Percentiles rank a stretch among this genome's conserved stretches.
These are phyloP conservation scores for Ctenoplectra terminalis DNA, from an alignment of 1,140 invertebrate genomes.

Conservation along the genomic window DNA sequence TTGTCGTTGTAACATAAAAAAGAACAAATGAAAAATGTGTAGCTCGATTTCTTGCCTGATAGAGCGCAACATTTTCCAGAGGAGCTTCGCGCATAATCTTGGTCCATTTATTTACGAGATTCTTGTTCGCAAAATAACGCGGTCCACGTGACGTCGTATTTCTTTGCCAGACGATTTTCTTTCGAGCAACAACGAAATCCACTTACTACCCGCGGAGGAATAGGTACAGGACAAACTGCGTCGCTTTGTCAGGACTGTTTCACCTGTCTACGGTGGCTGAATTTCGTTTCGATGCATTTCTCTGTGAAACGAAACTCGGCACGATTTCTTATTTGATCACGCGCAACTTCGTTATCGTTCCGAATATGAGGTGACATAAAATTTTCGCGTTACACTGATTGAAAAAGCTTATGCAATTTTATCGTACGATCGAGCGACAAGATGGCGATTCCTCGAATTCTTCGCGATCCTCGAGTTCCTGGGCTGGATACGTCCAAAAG, in stretches of 20 bases:
- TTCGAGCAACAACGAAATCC: constrained; percentile 33
- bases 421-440: background rate
- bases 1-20: too few species aligned
- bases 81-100: constrained; percentile 1
- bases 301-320: background rate
- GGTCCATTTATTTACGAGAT: background rate
- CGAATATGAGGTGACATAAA: background rate
- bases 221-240: constrained; percentile 35
- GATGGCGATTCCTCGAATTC: background rate
- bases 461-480: background rate
- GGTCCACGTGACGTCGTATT: constrained; percentile 3
- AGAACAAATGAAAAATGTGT: background rate
- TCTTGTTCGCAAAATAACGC: constrained; percentile 3
- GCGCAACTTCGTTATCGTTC: background rate
- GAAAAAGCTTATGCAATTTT: too few species aligned
- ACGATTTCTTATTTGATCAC: background rate
- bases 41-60: background rate
- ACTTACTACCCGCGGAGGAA: constrained; percentile 21
- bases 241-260: constrained; percentile 29
- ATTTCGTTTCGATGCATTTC: background rate
- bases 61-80: background rate
- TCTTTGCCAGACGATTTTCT: constrained; percentile 26
- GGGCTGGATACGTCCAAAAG: background rate
- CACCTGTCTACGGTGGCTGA: background rate
- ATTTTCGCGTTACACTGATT: background rate